Base-by-base conservation (phyloP, 2,888 invertebrate species). In the Graphium colonna region DNA sequence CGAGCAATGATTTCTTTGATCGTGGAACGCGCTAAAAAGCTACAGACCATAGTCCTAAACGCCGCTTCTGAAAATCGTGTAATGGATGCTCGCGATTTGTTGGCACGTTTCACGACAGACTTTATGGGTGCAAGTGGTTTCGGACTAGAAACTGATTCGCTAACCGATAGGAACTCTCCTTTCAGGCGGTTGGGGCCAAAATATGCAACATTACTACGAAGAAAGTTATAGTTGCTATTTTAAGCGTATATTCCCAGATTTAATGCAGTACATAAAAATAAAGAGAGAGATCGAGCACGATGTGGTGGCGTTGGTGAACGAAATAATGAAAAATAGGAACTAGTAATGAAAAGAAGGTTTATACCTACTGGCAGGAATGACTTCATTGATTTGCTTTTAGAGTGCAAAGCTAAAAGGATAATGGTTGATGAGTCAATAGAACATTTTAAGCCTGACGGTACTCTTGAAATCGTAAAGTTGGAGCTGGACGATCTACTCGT, bases 1-100 rank as follows among this genome's bases (percentile, higher is more conserved):
- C 79, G 75, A 51, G 72, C 63, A 3, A 85, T 85, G 84, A 83
- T 82, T 42, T 85, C 84, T 1, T 60, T 85, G 13, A 69, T 85
- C 1, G 67, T 79, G 17, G 65, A 76, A 9, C 76, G 82, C 46
- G 75, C 85, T 0, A 74, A 77, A 46, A 81, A 77, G 53, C 57
- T 83, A 17, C 66, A 75, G 16, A 43, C 13, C 0, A 55, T 70
- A 0, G 61, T 55, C 0, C 52, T 61, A 3, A 44, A 59, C 2
- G 62, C 64, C 2, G 57, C 64, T 0, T 51, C 58, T 0, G 53
- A 40, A 2, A 69, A 73, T 0, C 73, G 71, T 10, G 65, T 59
- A 0, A 65, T 71, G 7, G 68, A 73, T 15, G 62, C 63, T 0
- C 60, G 65, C 0, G 78, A 74, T 0, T 51, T 77, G 1, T 73